Evolutionary conservation across 2,113 vertebrate species (phyloP).

Genomic region (Ammodytes dubius): DNA sequence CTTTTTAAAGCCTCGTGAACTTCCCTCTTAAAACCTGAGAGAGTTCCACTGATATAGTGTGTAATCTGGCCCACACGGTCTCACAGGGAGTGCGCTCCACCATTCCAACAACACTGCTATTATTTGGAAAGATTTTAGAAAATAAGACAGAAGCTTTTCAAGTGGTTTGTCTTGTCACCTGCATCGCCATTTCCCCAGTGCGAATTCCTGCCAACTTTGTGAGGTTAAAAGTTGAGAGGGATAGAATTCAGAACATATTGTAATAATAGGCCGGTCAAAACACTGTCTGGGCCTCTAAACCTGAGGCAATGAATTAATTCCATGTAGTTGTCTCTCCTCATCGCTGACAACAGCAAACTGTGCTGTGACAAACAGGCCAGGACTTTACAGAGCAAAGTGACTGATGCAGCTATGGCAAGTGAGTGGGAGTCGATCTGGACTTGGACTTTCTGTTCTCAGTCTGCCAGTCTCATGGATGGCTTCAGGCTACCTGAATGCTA

Average conservation of each 20-base stretch:
- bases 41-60: slow-evolving; percentile 50
- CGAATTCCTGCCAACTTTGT: slow-evolving; percentile 23
- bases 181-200: neutral
- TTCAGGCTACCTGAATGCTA: slow-evolving; percentile 78
- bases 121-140: slow-evolving; percentile 32
- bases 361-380: slow-evolving; percentile 54
- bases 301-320: slow-evolving; percentile 49
- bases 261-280: slow-evolving; percentile 26
- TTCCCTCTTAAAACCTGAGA: slow-evolving; percentile 49
- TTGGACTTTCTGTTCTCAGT: slow-evolving; percentile 75
- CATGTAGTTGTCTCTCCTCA: slow-evolving; percentile 10
- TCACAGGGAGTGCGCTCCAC: slow-evolving; percentile 52
- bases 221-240: slow-evolving; percentile 37
- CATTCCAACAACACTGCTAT: slow-evolving; percentile 30
- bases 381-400: slow-evolving; percentile 57
- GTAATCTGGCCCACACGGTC: slow-evolving; percentile 48
- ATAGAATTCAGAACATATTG: slow-evolving; percentile 16
- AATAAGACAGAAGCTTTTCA: slow-evolving; percentile 29
- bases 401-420: slow-evolving; percentile 70
- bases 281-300: slow-evolving; percentile 16
- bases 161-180: slow-evolving; percentile 25
- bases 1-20: slow-evolving; percentile 51
- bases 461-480: slow-evolving; percentile 69
- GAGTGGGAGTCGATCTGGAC: slow-evolving; percentile 81
- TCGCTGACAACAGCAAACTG: slow-evolving; percentile 35